Base-by-base conservation (phyloP, 2,888 invertebrate genomes). In the Athalia rosae region DNA sequence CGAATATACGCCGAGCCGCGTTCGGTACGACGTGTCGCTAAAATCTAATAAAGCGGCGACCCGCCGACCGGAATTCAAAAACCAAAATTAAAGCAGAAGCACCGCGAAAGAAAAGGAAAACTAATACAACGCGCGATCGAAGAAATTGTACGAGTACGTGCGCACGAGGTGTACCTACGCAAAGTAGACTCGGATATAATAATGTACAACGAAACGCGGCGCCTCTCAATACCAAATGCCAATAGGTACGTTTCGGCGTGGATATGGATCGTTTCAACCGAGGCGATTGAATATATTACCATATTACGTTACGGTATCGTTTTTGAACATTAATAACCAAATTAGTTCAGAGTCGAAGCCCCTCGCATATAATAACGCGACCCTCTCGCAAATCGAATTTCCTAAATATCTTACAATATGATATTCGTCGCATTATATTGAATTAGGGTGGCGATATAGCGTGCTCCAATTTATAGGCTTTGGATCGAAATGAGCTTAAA, bases 241-340 rank as follows among this genome's bases (percentile, higher is more conserved):
- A n/a, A n/a, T n/a, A n/a, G n/a, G n/a, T 48, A 28, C 47, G 48
- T 48, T 11, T 48, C 61, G 59, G n/a, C 59, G 61, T 48, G n/a
- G n/a, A n/a, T n/a, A 78, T 48, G 76, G 53, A 74, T 73, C 48
- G 79, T 76, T 76, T 74, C 76, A 78, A 80, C 82, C 76, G 78
- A 80, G 82, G 84, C 28, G 28, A 28, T 28, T 28, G 28, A 28
- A 86, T 87, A 84, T 82, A 85, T 84, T 84, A 84, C 83, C 87
- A 84, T 82, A 85, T 84, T 84, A 84, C 83, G 85, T 85, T 87
- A 86, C 85, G 87, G 85, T 82, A 85, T 84, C 83, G 85, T 85
- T 85, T 85, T 87, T 87, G 88, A 88, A 87, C 87, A 88, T 88
- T 88, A 88, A 88, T 88, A 88, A 88, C 87, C 88, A 88, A 88